Percentiles rank a stretch among this genome's conserved stretches.
phyloP scores from a whole-genome alignment of 2,113 vertebrate genomes.

The Podarcis muralis region DNA sequence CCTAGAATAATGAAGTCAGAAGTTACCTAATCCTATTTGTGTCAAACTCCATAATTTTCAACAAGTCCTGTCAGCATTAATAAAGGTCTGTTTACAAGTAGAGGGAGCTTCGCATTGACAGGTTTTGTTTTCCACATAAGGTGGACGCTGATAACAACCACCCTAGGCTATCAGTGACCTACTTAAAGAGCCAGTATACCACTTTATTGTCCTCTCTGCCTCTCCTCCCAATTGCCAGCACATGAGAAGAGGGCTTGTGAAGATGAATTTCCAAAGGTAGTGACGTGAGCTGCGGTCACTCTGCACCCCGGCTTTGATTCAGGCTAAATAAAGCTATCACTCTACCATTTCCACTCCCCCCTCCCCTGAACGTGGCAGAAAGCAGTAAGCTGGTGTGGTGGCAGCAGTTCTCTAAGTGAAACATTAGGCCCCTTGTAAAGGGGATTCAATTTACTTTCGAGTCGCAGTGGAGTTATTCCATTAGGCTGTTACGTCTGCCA shows the following conservation, averaged over 20 bases:
- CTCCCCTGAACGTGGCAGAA: neutral
- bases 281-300: neutral
- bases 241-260: neutral
- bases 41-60: slow-evolving; percentile 35
- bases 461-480: slow-evolving; percentile 19
- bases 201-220: slow-evolving; percentile 24
- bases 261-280: neutral
- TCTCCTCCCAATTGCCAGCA: neutral
- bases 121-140: slow-evolving; percentile 47
- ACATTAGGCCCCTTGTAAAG: neutral
- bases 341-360: neutral
- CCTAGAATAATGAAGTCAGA: slow-evolving; percentile 42
- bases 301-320: neutral
- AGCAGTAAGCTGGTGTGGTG: neutral
- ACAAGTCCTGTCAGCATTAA: slow-evolving; percentile 41
- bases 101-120: slow-evolving; percentile 32
- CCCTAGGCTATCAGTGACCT: slow-evolving; percentile 28
- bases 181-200: slow-evolving; percentile 17
- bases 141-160: slow-evolving; percentile 43
- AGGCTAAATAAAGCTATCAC: neutral
- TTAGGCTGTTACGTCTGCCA: slow-evolving; percentile 4
- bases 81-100: slow-evolving; percentile 40
- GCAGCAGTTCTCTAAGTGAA: neutral
- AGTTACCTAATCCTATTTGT: slow-evolving; percentile 44
- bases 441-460: slow-evolving; percentile 21